These are phyloP conservation scores for Ptychodera flava DNA, from an alignment of 35 echinoderm and acorn worm species.

Conservation along the genomic window DNA sequence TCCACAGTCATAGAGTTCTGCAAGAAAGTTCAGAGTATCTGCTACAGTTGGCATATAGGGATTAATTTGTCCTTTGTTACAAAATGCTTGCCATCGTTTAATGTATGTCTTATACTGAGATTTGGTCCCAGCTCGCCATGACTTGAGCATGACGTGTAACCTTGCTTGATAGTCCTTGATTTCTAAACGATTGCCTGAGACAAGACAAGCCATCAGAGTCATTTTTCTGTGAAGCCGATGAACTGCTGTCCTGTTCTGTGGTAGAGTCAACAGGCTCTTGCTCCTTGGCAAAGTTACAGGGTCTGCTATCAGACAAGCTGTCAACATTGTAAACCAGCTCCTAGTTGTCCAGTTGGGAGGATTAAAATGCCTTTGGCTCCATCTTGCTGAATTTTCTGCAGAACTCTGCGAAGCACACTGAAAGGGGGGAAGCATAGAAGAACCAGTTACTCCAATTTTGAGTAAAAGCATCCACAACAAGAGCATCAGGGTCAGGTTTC, in stretches of 20 bases:
- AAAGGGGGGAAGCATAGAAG: conserved; percentile 29
- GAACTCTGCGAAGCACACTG: conserved; percentile 41
- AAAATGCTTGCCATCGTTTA: conserved; percentile 45
- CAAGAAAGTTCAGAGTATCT: conserved; percentile 20
- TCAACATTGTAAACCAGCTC: not conserved
- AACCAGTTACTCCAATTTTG: conserved; percentile 39
- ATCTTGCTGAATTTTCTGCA: conserved; percentile 41
- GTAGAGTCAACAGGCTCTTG: not conserved
- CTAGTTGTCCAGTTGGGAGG: not conserved
- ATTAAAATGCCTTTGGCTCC: conserved; percentile 31
- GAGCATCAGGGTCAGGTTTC: conserved; percentile 58
- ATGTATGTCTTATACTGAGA: conserved; percentile 46
- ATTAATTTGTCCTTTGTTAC: conserved; percentile 37
- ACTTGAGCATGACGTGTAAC: conserved; percentile 29
- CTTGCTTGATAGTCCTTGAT: conserved; percentile 4
- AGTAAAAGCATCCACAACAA: conserved; percentile 58
- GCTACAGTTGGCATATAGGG: conserved; percentile 17
- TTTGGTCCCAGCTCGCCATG: conserved; percentile 36
- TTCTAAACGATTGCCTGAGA: conserved; percentile 19
- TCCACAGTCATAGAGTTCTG: not conserved
- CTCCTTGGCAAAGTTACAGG: not conserved
- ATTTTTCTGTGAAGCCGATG: conserved; percentile 9
- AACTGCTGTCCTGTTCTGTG: too few species aligned
- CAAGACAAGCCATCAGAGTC: too few species aligned
- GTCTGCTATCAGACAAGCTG: not conserved